Evolutionary conservation across 2,888 invertebrate genomes (phyloP), one percentile per base, ranked within the genome.

Genomic region (Tenthredo amoena): DNA sequence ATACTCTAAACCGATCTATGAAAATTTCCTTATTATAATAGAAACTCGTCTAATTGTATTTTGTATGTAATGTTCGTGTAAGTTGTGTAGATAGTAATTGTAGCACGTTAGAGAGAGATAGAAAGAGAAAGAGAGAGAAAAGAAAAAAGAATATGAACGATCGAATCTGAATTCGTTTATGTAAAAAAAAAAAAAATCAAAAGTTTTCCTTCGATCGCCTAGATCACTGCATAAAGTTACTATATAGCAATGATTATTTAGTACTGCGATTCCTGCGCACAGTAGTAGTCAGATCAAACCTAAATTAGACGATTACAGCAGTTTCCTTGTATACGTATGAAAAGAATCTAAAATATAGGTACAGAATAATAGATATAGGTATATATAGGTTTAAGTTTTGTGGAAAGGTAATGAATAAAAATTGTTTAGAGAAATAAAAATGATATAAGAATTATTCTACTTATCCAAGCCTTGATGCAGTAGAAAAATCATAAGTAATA

Each of bases 41-140:
- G 21, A 72, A 74, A 74, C 72, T 74, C 12, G 43, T 74, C 40
- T 74, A 43, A 43, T 74, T 43, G 43, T 43, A 15, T 71, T 18
- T 31, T 43, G 72, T 43, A 37, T 74, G 71, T 71, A 37, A 31
- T 71, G n/a, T 31, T n/a, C 37, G 34, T 71, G 71, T 71, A 71
- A 34, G 21, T 71, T 4, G 37, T 71, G 37, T 37, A 12, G 37
- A 71, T 26, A 15, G 34, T 71, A 31, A 31, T 26, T 12, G 15
- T n/a, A 12, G 31, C 65, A 65, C 65, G 65, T 5, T 65, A 65
- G 26, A 26, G 10, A 65, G 26, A 31, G 10, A 62, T 2, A 65
- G 10, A 26, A 31, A 31, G 31, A 15, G 15, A 26, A 5, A 26
- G 31, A 65, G 65, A 65, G 65, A 65, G 10, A 26, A 0, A 3